phyloP scores from a whole-genome alignment of 2,888 invertebrate species.

The Phymatocera aterrima region DNA sequence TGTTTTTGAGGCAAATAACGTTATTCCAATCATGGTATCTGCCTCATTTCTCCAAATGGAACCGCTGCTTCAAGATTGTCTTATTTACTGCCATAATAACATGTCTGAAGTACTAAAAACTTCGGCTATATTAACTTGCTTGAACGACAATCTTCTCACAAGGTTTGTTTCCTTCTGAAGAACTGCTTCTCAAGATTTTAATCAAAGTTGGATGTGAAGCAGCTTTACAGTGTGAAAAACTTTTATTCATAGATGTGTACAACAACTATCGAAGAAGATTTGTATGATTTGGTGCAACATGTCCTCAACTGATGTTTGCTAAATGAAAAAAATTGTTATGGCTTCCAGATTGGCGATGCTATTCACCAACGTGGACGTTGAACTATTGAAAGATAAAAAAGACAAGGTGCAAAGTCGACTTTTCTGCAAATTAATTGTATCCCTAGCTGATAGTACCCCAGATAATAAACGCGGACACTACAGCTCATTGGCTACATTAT shows the following conservation, averaged over 20 bases:
- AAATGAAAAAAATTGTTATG: constrained; percentile 17
- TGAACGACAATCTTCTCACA: constrained; percentile 82
- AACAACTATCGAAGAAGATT: background rate
- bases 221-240: no score
- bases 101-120: constrained; percentile 92
- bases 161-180: constrained; percentile 62
- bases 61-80: constrained; percentile 89
- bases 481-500: constrained; percentile 86
- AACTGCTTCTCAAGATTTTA: background rate
- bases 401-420: constrained; percentile 92
- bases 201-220: no score
- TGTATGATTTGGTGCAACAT: background rate
- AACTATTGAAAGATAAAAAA: constrained; percentile 89
- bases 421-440: constrained; percentile 89
- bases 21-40: constrained; percentile 94
- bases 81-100: constrained; percentile 90
- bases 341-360: constrained; percentile 85
- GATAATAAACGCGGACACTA: constrained; percentile 88
- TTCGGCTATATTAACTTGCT: constrained; percentile 90
- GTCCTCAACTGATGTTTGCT: background rate
- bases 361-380: constrained; percentile 92
- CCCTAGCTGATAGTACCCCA: constrained; percentile 85
- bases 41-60: constrained; percentile 98
- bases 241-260: background rate
- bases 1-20: constrained; percentile 86